Conservation (phyloP, 2,888 invertebrate genomes). For the Aethes cnicana region DNA sequence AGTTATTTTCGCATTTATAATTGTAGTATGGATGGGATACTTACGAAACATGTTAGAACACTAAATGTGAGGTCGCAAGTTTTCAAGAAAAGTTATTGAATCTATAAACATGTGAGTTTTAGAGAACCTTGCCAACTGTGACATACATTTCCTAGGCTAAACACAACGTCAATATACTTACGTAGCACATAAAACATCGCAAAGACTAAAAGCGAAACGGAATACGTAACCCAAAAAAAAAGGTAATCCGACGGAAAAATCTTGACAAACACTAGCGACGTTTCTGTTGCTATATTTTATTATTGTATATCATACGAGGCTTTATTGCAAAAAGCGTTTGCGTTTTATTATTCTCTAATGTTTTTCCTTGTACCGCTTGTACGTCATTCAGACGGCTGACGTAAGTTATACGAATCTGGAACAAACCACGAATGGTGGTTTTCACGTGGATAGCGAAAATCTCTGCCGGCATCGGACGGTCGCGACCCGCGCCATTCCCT, state of each 20-base stretch:
- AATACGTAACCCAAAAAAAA: slow-evolving; percentile 4
- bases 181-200: slow-evolving; percentile 9
- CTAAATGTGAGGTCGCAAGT: too few relatives aligned
- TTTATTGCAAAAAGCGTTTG: slow-evolving; percentile 5
- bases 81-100: too few relatives aligned
- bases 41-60: too few relatives aligned
- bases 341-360: slow-evolving; percentile 11
- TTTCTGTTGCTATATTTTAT: slow-evolving; percentile 15
- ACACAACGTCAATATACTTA: not conserved
- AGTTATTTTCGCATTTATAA: too few relatives aligned
- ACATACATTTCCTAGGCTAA: not conserved
- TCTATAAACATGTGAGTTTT: too few relatives aligned
- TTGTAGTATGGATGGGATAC: too few relatives aligned
- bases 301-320: slow-evolving; percentile 4
- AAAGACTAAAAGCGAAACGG: not conserved
- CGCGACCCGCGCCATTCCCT: slow-evolving; percentile 17
- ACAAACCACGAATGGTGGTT: slow-evolving; percentile 8
- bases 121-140: too few relatives aligned
- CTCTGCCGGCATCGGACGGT: slow-evolving; percentile 13
- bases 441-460: slow-evolving; percentile 21
- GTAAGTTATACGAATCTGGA: not conserved
- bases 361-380: slow-evolving; percentile 18
- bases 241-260: not conserved
- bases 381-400: slow-evolving; percentile 9
- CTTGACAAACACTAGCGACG: not conserved